A percentile compares a stretch with the other conserved stretches of the same genome.
Conservation (phyloP, 35 echinoderm and acorn worm genomes). For the Ophiothrix spiculata region DNA sequence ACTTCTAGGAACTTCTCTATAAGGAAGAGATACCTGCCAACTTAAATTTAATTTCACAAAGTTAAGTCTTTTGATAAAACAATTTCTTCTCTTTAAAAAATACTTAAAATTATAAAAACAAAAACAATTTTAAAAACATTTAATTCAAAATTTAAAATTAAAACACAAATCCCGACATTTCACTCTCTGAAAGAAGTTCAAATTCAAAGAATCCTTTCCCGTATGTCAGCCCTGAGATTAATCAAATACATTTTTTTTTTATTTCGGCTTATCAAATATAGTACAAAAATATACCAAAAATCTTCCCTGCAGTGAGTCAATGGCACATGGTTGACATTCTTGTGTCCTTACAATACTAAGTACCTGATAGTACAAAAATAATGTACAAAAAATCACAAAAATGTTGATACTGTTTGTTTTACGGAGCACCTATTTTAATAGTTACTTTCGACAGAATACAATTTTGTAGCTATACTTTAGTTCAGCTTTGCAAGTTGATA, state of each 20-base stretch:
- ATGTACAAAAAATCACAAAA: neutral
- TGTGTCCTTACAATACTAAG: neutral
- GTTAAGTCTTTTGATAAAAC: neutral
- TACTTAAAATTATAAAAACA: neutral
- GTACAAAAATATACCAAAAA: constrained; percentile 12
- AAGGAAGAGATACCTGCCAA: neutral
- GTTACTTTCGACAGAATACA: too few species aligned
- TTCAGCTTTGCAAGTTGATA: too few species aligned
- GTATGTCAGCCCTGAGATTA: constrained; percentile 4
- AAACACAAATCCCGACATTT: neutral
- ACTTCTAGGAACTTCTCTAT: neutral
- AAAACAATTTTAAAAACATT: neutral
- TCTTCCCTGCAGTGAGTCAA: constrained; percentile 9
- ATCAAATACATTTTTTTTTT: constrained; percentile 4
- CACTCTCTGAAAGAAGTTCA: neutral
- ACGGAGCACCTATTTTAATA: too few species aligned
- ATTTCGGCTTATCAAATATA: constrained; percentile 13
- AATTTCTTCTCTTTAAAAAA: neutral
- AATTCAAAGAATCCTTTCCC: neutral
- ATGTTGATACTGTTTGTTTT: too few species aligned
- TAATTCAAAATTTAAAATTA: neutral
- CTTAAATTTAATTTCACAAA: neutral
- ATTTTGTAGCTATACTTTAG: too few species aligned
- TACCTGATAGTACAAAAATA: neutral
- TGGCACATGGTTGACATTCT: constrained; percentile 3